These are phyloP conservation scores for Reticulitermes speratus DNA, from an alignment of 1,140 invertebrate species.

Conservation along the genomic window DNA sequence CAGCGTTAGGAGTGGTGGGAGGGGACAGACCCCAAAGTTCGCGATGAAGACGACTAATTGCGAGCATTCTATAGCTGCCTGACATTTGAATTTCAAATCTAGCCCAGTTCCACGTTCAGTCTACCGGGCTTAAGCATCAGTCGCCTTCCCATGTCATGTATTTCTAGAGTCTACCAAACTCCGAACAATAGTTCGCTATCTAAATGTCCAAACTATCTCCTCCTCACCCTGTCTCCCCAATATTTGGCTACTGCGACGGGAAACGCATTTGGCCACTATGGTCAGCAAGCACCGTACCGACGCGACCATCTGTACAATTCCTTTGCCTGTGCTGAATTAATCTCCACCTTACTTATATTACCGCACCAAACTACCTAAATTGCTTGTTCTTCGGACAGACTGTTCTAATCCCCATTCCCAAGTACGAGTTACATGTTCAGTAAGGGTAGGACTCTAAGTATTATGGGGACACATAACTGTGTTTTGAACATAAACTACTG, in stretches of 20 bases:
- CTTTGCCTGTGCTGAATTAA: neutral
- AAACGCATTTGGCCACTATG: too few relatives aligned
- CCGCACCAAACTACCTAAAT: neutral
- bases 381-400: neutral
- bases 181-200: neutral
- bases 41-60: neutral
- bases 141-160: neutral
- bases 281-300: too few relatives aligned
- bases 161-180: neutral
- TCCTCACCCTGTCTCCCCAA: neutral
- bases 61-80: neutral
- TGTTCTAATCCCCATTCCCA: neutral
- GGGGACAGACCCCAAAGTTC: neutral
- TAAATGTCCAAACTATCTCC: neutral
- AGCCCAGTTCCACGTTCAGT: neutral
- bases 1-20: neutral
- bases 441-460: too few relatives aligned
- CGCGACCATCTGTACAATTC: neutral
- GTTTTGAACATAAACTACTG: too few relatives aligned
- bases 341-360: neutral
- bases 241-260: too few relatives aligned
- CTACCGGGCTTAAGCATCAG: too few relatives aligned
- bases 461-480: too few relatives aligned
- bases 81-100: slow-evolving; percentile 3
- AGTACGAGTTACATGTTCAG: neutral